A percentile compares a stretch with the other conserved stretches of the same genome.
Evolutionary conservation across 2,888 invertebrate species (phyloP).

Genomic region (Hirtodrosophila trivittata): DNA sequence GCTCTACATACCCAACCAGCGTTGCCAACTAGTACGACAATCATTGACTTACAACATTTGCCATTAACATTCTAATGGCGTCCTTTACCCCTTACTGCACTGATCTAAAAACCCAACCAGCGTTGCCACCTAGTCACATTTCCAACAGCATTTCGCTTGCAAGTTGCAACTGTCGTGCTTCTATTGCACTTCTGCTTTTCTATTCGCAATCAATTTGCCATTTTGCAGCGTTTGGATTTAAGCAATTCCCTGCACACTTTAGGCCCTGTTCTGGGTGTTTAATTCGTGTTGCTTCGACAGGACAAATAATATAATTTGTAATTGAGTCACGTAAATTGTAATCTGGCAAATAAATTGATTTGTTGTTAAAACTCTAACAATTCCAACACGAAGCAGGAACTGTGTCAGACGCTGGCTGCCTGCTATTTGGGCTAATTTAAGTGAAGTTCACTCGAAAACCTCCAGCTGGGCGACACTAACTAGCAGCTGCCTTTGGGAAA

Average conservation of each 20-base stretch:
- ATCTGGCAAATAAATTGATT: slow-evolving; percentile 77
- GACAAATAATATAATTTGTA: slow-evolving; percentile 66
- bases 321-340: slow-evolving; percentile 72
- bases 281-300: slow-evolving; percentile 26
- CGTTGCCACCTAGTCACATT: no score
- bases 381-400: slow-evolving; percentile 34
- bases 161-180: no score
- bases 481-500: no score
- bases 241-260: slow-evolving; percentile 9
- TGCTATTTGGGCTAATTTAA: slow-evolving; percentile 24
- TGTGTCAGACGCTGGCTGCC: slow-evolving; percentile 19
- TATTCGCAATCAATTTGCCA: slow-evolving; percentile 21
- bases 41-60: no score
- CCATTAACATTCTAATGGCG: no score
- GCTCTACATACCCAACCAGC: no score
- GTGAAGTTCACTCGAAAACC: not conserved
- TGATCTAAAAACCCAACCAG: no score
- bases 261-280: slow-evolving; percentile 8
- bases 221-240: slow-evolving; percentile 14
- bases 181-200: no score
- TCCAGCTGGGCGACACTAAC: no score
- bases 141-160: no score
- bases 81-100: no score
- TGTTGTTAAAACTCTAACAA: slow-evolving; percentile 63
- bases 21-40: no score